phyloP scores from a whole-genome alignment of 2,797 vertebrate genomes.

The Schizopygopsis malacanthus region DNA sequence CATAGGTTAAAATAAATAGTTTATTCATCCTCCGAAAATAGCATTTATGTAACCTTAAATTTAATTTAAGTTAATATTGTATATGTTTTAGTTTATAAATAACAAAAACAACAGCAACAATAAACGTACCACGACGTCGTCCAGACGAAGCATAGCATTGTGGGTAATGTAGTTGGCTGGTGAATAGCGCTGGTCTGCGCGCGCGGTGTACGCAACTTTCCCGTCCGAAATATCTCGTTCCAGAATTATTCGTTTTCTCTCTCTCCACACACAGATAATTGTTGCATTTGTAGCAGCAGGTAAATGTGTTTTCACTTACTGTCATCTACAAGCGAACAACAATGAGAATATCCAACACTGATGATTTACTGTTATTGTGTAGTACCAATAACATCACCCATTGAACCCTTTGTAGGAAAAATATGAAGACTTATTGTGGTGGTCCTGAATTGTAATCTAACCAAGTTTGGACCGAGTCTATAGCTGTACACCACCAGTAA shows the following conservation, averaged over 20 bases:
- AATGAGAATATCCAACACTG: neutral
- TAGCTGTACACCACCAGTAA: neutral
- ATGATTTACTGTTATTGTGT: neutral
- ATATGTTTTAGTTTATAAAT: neutral
- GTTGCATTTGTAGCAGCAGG: neutral
- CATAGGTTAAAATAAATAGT: neutral
- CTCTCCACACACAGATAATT: neutral
- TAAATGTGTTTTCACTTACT: neutral
- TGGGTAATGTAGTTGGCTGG: constrained; percentile 73
- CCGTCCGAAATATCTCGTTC: neutral
- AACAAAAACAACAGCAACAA: neutral
- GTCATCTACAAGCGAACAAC: neutral
- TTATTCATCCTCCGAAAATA: neutral
- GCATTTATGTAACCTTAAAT: neutral
- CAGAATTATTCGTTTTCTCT: neutral
- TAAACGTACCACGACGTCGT: neutral
- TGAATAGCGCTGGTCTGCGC: neutral
- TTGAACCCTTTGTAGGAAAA: neutral
- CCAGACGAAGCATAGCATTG: constrained; percentile 36
- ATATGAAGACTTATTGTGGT: neutral
- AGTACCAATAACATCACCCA: neutral
- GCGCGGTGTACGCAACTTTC: neutral
- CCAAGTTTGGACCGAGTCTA: too few species aligned
- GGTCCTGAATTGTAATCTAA: neutral
- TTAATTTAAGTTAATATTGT: neutral